Evolutionary conservation across 2,888 invertebrate species (phyloP).

Genomic region (Nudaria mundana): DNA sequence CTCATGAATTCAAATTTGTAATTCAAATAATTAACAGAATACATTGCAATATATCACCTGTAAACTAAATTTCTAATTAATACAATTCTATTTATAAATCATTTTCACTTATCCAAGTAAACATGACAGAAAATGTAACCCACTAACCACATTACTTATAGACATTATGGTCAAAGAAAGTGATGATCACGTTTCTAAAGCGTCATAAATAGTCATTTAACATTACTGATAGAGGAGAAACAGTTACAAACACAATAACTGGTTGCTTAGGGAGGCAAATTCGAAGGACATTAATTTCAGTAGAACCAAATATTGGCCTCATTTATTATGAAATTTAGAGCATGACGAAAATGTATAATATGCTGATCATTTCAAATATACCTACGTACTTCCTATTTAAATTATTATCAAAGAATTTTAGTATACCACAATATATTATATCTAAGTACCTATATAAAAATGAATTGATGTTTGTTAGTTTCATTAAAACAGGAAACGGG

Average conservation of each 20-base stretch:
- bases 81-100: too few species aligned
- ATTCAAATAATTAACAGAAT: too few species aligned
- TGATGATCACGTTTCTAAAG: constrained; percentile 1
- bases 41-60: too few species aligned
- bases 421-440: too few species aligned
- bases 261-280: constrained; percentile 24
- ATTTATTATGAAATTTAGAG: constrained; percentile 61
- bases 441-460: too few species aligned
- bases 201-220: neutral
- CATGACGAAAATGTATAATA: constrained; percentile 51
- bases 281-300: constrained; percentile 33
- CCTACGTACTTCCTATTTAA: neutral
- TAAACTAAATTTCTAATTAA: too few species aligned
- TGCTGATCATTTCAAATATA: constrained; percentile 23
- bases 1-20: too few species aligned
- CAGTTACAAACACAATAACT: constrained; percentile 8
- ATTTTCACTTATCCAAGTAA: neutral
- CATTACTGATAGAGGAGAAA: constrained; percentile 12
- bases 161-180: constrained; percentile 14
- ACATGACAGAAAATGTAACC: neutral
- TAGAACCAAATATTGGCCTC: constrained; percentile 64
- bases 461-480: too few species aligned
- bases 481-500: too few species aligned
- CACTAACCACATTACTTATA: neutral
- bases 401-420: too few species aligned